A percentile compares a stretch with the other conserved stretches of the same genome.
phyloP scores from a whole-genome alignment of 2,888 invertebrate genomes.

The Creontiades dilutus region DNA sequence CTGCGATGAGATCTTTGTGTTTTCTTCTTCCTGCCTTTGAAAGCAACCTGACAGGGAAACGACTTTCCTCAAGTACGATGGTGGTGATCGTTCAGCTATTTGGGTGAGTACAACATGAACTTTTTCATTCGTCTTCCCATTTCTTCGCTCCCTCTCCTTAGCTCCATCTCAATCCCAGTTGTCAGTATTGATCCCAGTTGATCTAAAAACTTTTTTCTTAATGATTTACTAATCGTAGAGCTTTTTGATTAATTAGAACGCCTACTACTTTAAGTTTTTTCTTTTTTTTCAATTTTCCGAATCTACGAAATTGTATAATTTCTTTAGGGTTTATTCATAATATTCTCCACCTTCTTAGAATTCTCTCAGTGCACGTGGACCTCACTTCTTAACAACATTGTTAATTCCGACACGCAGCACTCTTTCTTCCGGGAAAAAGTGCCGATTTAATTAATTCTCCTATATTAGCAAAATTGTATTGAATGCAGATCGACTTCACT shows the following conservation, averaged over 20 bases:
- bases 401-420: too few species aligned
- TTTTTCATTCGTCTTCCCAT: neutral
- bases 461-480: too few species aligned
- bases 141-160: neutral
- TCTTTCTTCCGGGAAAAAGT: too few species aligned
- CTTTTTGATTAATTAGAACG: neutral
- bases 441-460: too few species aligned
- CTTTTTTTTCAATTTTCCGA: neutral
- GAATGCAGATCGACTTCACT: too few species aligned
- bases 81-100: neutral
- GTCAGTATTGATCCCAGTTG: neutral
- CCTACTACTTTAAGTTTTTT: neutral
- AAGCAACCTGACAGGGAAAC: slow-evolving; percentile 1
- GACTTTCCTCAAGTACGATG: neutral
- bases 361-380: too few species aligned
- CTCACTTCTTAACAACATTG: too few species aligned
- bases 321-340: too few species aligned
- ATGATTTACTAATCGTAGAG: neutral
- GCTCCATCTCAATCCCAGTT: neutral
- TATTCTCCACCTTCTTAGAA: too few species aligned
- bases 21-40: neutral
- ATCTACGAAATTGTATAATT: neutral
- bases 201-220: neutral
- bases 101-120: slow-evolving; percentile 10
- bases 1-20: neutral